Conservation (phyloP, 2,888 invertebrate genomes). For the Morpho deidamia region DNA sequence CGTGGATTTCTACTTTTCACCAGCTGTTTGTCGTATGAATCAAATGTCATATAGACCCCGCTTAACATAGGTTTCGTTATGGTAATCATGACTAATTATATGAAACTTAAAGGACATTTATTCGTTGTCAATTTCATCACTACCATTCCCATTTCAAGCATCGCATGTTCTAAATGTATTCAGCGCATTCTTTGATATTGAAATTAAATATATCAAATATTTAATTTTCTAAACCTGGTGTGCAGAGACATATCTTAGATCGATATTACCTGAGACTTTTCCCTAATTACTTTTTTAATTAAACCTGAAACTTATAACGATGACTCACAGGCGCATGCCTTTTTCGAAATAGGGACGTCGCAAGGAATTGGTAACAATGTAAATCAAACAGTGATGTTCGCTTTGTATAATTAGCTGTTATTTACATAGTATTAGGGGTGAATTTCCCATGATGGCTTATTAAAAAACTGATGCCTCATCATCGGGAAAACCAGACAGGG, state of each 20-base stretch:
- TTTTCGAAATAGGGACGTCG: slow-evolving; percentile 19
- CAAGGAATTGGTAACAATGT: slow-evolving; percentile 16
- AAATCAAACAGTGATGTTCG: slow-evolving; percentile 8
- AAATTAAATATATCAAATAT: no score
- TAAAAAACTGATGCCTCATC: slow-evolving; percentile 65
- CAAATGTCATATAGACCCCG: no score
- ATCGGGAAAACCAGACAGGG: slow-evolving; percentile 72
- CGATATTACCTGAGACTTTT: slow-evolving; percentile 18
- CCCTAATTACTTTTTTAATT: slow-evolving; percentile 17
- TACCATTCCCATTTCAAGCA: no score
- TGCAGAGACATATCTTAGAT: slow-evolving; percentile 4
- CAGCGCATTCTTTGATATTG: no score
- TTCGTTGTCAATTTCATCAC: no score
- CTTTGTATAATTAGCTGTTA: slow-evolving; percentile 18
- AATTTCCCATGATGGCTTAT: slow-evolving; percentile 24
- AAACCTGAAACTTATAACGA: slow-evolving; percentile 14
- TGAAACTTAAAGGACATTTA: no score
- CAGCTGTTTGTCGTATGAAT: no score
- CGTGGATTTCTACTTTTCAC: no score
- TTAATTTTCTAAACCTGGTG: background rate
- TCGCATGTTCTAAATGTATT: no score
- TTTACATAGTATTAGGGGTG: slow-evolving; percentile 8
- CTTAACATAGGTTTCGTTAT: no score
- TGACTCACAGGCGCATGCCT: slow-evolving; percentile 21
- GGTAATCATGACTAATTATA: no score